Base-by-base conservation (phyloP, 2,113 vertebrate species). In the Chaetops frenatus region DNA sequence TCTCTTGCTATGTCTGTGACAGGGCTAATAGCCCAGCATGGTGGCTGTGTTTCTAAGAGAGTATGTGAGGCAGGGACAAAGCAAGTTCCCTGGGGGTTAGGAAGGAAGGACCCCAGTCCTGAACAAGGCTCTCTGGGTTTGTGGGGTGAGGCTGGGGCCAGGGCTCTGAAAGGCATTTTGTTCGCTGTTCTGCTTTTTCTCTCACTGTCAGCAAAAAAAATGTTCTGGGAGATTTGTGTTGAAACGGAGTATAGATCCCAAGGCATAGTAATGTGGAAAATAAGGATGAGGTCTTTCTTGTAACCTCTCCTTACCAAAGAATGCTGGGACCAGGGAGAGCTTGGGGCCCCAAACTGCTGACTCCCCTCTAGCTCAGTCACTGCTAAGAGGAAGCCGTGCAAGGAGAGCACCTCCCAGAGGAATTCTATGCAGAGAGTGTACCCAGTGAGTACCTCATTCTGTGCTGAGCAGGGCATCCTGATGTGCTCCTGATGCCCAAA, bases 181-280 rank as follows among this genome's bases (percentile, higher is more conserved):
- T 90, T 96, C 72, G 21, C 44, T 71, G 31, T 48, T 88, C 72
- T 92, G 65, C 29, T 93, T 94, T 93, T 92, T 71, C 67, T 88
- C 82, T 90, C 6, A 2, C 56, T 94, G 80, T 96, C 88, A 96
- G 65, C 53, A 93, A 61, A 76, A 97, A 89, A 92, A 81, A 15
- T 3, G 10, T 92, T 90, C 73, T 74, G 69, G 64, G 90, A 94
- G 86, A 93, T 90, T 81, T 86, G 76, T 86, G 48, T 78, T 95
- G 76, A 82, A 91, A 73, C 54, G 36, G 82, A 90, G 38, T 91
- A 78, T 40, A 89, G 89, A 76, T 92, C 90, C 73, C 66, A 70
- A 86, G 65, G 33, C 86, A 72, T 21, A n/a, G 31, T 88, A 88
- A 83, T 79, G 69, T 48, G 57, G 76, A 94, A 94, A 90, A 72